Percentiles rank a stretch among this genome's conserved stretches.
Conservation (phyloP, 2,113 vertebrate species). For the Periophthalmodon schlosseri region DNA sequence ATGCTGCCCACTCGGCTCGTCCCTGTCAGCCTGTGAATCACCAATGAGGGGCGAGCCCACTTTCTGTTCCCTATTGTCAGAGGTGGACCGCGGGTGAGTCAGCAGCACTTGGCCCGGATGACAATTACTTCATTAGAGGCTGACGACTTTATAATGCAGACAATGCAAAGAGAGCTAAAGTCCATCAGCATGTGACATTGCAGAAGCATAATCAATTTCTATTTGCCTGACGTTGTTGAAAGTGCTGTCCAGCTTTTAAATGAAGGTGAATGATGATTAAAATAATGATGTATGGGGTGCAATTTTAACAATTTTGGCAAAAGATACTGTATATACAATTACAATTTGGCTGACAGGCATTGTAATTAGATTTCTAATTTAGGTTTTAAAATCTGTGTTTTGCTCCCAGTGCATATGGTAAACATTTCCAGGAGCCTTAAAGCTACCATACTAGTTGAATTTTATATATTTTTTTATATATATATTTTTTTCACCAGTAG, state of each 20-base stretch:
- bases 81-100: slow-evolving; percentile 60
- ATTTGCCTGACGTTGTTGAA: neutral
- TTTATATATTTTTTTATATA: no score
- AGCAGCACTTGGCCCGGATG: slow-evolving; percentile 41
- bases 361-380: no score
- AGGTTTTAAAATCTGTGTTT: no score
- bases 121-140: slow-evolving; percentile 21
- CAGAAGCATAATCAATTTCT: neutral
- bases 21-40: slow-evolving; percentile 51
- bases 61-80: slow-evolving; percentile 50
- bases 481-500: no score
- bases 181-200: neutral
- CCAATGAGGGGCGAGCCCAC: slow-evolving; percentile 51
- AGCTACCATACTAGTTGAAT: no score
- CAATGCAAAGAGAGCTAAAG: neutral
- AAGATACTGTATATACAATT: no score
- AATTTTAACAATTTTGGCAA: no score
- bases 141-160: slow-evolving; percentile 3
- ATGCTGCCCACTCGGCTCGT: slow-evolving; percentile 50
- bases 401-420: no score
- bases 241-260: neutral
- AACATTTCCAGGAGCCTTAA: no score
- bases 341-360: no score
- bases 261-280: neutral
- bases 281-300: neutral